Conservation (phyloP, 1,140 invertebrate genomes). For the Drosophila sulfurigaster region DNA sequence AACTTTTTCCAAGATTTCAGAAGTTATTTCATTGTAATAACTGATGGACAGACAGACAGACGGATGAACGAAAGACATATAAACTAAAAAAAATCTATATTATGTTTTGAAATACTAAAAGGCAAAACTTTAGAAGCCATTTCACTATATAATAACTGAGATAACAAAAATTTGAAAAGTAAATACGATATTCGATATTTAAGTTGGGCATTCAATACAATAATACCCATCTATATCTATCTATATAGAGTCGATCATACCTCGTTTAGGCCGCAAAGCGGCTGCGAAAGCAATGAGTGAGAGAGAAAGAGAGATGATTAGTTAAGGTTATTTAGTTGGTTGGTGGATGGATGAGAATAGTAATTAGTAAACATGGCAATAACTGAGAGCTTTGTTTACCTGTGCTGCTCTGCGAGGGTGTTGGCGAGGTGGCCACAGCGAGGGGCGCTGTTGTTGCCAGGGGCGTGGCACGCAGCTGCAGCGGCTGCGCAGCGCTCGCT, state of each 20-base stretch:
- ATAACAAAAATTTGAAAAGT: no score
- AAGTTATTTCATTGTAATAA: no score
- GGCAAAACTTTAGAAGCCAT: no score
- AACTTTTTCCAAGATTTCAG: no score
- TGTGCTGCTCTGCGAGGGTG: constrained; percentile 82
- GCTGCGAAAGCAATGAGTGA: constrained; percentile 52
- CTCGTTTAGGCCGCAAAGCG: constrained; percentile 68
- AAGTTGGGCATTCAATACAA: no score
- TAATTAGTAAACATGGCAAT: not conserved
- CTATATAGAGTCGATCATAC: constrained; percentile 22
- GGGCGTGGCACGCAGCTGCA: constrained; percentile 65
- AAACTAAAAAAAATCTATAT: no score
- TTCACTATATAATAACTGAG: no score
- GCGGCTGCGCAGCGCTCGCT: constrained; percentile 35
- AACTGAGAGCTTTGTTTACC: constrained; percentile 39
- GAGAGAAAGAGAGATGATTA: constrained; percentile 2
- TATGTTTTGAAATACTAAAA: no score
- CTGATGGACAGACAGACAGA: no score
- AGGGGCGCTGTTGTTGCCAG: constrained; percentile 65
- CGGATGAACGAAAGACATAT: no score
- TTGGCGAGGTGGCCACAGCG: constrained; percentile 77
- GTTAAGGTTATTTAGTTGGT: constrained; percentile 6
- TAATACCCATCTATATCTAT: no score
- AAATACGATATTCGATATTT: no score
- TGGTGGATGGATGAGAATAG: constrained; percentile 3